Evolutionary conservation across 2,888 invertebrate species (phyloP).

Genomic region (Punctoribates punctum): DNA sequence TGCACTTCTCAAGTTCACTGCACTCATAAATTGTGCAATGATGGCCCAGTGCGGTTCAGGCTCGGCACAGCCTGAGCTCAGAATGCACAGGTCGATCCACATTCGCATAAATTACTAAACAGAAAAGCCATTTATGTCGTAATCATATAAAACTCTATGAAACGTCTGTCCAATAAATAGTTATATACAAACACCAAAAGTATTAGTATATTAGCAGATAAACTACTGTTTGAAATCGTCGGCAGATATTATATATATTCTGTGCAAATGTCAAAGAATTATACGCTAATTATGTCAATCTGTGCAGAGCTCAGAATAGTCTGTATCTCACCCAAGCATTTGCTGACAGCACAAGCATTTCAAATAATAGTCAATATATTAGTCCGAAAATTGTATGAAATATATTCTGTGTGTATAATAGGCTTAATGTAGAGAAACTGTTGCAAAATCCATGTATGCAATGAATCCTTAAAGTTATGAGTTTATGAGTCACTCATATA

Average conservation of each 20-base stretch:
- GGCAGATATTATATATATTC: not conserved
- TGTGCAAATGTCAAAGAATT: constrained; percentile 28
- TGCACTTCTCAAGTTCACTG: not conserved
- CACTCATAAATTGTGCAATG: constrained; percentile 27
- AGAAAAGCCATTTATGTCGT: too few relatives aligned
- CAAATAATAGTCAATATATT: too few relatives aligned
- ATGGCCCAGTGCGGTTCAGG: not conserved
- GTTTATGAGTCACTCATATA: too few relatives aligned
- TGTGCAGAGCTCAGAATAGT: not conserved
- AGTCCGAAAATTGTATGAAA: not conserved
- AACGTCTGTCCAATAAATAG: not conserved
- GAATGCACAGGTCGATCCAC: too few relatives aligned
- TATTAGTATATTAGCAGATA: not conserved
- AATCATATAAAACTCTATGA: not conserved
- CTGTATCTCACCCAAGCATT: not conserved
- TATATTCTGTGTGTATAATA: not conserved
- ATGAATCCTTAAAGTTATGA: too few relatives aligned
- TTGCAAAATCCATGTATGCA: not conserved
- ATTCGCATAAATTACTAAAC: not conserved
- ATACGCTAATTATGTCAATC: constrained; percentile 29
- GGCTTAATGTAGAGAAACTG: not conserved
- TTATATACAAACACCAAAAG: not conserved
- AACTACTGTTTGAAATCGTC: too few relatives aligned
- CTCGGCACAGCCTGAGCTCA: not conserved
- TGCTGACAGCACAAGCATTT: constrained; percentile 2